Conservation (phyloP, 2,888 invertebrate genomes). For the Capitulum mitella region DNA sequence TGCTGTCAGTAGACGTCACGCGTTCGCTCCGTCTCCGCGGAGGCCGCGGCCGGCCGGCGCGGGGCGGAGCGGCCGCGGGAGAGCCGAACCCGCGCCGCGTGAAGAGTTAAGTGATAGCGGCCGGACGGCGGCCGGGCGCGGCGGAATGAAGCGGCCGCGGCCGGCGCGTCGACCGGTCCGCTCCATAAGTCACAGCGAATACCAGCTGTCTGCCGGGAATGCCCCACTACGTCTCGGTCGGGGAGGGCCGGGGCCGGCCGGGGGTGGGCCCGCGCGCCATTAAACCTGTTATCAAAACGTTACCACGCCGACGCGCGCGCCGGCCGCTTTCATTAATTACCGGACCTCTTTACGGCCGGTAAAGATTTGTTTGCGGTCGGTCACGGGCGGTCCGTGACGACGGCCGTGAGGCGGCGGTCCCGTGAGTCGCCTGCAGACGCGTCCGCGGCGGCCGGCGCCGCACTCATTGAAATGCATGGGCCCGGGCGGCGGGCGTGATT, state of each 20-base stretch:
- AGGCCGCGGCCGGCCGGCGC: not conserved
- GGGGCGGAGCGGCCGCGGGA: not conserved
- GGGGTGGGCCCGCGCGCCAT: conserved; percentile 7
- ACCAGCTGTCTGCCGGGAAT: conserved; percentile 2
- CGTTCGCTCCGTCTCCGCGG: not conserved
- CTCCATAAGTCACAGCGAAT: conserved; percentile 10
- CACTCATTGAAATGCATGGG: conserved; percentile 13
- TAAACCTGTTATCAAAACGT: conserved; percentile 25
- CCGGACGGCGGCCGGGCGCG: not conserved
- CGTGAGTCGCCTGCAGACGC: not conserved
- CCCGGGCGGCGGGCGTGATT: not conserved
- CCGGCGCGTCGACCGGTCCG: not conserved
- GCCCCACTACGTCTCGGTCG: not conserved
- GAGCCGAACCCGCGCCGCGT: not conserved
- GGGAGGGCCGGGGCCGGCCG: not conserved
- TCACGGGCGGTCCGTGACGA: not conserved
- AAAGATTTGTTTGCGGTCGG: conserved; percentile 23
- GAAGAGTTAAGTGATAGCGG: not conserved
- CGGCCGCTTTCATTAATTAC: conserved; percentile 12
- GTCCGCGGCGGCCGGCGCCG: not conserved
- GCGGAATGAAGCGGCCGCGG: not conserved
- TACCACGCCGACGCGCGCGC: not conserved
- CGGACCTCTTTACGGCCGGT: not conserved
- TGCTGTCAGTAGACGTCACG: not conserved
- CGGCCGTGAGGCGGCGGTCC: too few species aligned